A percentile compares a stretch with the other conserved stretches of the same genome.
phyloP scores from a whole-genome alignment of 2,113 vertebrate genomes.

The Triplophysa tibetana region DNA sequence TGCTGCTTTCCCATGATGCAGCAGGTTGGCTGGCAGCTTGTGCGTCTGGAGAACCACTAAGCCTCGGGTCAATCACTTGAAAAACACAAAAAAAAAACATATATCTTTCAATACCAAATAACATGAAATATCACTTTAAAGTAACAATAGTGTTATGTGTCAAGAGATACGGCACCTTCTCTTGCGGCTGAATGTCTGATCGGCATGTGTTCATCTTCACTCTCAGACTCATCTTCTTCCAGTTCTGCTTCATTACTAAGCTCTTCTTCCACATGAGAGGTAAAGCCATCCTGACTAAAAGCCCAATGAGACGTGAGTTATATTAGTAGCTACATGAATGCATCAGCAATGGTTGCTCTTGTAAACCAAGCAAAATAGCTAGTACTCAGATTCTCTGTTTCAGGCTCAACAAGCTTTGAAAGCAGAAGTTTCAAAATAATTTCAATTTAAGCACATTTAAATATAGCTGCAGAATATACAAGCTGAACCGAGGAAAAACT shows the following conservation, averaged over 20 bases:
- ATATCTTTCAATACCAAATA: not conserved
- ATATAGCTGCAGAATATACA: no score
- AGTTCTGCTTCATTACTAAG: conserved; percentile 32
- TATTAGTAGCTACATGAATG: not conserved
- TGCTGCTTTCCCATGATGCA: conserved; percentile 79
- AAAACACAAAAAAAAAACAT: not conserved
- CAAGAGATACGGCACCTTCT: not conserved
- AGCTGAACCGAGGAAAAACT: no score
- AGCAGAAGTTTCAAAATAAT: no score
- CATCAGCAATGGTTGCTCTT: not conserved
- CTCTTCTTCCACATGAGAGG: conserved; percentile 29
- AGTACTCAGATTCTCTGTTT: not conserved
- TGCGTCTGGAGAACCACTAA: not conserved
- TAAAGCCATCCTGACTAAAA: conserved; percentile 37
- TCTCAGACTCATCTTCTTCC: conserved; percentile 46
- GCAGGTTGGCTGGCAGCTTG: conserved; percentile 14
- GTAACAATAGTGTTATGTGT: not conserved
- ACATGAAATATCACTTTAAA: not conserved
- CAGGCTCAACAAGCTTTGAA: no score
- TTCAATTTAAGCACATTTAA: no score
- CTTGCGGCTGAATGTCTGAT: not conserved
- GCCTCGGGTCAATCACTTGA: not conserved
- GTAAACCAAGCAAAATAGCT: not conserved
- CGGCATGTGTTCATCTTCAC: not conserved
- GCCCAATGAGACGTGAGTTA: conserved; percentile 13